A percentile compares a stretch with the other conserved stretches of the same genome.
phyloP scores from a whole-genome alignment of 92 coral and sea anemone species.

The Umimayanthus chanpuru region DNA sequence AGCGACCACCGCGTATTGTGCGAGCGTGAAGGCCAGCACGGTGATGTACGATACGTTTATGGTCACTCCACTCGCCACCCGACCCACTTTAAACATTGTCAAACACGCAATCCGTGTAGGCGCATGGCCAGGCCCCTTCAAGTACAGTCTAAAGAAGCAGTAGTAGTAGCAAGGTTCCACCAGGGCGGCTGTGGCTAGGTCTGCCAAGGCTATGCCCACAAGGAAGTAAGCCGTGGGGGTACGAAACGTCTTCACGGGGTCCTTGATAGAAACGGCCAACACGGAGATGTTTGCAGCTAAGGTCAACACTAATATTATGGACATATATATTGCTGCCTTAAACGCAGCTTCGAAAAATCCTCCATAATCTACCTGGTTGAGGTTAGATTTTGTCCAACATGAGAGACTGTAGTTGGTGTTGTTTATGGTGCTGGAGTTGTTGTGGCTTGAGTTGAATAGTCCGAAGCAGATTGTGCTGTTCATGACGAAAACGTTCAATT shows the following conservation, averaged over 20 bases:
- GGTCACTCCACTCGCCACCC: neutral
- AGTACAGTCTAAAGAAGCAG: slow-evolving; percentile 3
- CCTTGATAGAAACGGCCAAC: neutral
- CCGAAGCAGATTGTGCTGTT: too few species aligned
- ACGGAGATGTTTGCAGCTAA: neutral
- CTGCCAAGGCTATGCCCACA: neutral
- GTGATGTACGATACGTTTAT: neutral
- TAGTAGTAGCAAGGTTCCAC: slow-evolving; percentile 14
- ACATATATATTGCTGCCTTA: neutral
- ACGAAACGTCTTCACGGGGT: slow-evolving; percentile 12
- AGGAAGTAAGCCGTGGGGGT: slow-evolving; percentile 23
- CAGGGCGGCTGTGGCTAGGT: slow-evolving; percentile 3
- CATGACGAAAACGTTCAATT: neutral
- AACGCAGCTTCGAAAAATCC: neutral
- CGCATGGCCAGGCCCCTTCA: neutral
- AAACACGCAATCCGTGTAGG: neutral
- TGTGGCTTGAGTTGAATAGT: too few species aligned
- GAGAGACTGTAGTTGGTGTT: neutral
- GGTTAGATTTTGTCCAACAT: neutral
- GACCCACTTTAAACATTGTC: neutral
- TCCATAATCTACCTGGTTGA: neutral
- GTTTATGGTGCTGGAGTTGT: neutral
- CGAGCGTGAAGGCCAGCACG: slow-evolving; percentile 3
- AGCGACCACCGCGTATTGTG: slow-evolving; percentile 1
- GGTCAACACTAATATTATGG: neutral